Evolutionary conservation across 2,113 vertebrate genomes (phyloP).

Genomic region (Caloenas nicobarica): DNA sequence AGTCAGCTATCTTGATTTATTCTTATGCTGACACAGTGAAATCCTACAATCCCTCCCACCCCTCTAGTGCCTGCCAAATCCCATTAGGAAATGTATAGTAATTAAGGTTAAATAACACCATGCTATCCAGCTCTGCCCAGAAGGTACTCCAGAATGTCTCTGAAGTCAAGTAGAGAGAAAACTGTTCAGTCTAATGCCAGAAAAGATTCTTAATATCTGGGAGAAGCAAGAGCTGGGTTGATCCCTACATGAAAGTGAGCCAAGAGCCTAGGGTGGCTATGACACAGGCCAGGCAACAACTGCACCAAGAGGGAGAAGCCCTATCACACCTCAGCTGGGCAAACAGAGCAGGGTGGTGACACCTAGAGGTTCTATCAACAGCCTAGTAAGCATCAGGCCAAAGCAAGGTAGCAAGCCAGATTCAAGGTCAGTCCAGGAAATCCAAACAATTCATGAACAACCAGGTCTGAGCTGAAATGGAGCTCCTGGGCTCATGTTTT

Average conservation of each 20-base stretch:
- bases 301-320: neutral
- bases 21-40: constrained; percentile 30
- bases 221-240: neutral
- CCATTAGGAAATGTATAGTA: constrained; percentile 9
- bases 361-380: neutral
- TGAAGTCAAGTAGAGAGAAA: constrained; percentile 3
- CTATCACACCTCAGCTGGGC: neutral
- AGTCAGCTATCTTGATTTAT: neutral
- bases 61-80: neutral
- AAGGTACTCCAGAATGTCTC: neutral
- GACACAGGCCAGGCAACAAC: neutral
- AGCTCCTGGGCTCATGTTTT: neutral
- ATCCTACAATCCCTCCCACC: neutral
- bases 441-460: neutral
- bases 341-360: accelerated
- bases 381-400: neutral
- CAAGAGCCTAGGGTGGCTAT: neutral
- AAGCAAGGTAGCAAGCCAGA: neutral
- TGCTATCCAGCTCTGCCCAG: neutral
- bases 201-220: neutral
- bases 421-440: neutral
- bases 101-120: neutral
- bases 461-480: neutral
- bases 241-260: neutral
- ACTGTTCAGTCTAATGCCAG: neutral